Evolutionary conservation across 2,888 invertebrate genomes (phyloP).

Genomic region (Cerastoderma edule): DNA sequence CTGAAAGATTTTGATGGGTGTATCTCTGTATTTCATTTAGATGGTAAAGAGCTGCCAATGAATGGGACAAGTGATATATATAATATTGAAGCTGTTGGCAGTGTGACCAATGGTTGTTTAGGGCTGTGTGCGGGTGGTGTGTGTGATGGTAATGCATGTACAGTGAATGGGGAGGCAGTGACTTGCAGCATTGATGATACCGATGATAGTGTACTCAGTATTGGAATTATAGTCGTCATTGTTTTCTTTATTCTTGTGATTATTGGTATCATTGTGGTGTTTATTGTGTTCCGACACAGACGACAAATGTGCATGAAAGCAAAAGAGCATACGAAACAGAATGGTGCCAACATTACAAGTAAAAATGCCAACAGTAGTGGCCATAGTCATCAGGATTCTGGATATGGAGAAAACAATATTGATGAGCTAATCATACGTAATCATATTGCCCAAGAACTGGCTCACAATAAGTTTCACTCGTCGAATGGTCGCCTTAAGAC

Average conservation of each 20-base stretch:
- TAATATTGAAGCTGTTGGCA: conserved; percentile 70
- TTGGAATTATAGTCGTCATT: conserved; percentile 96
- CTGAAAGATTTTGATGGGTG: conserved; percentile 92
- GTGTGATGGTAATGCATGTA: conserved; percentile 66
- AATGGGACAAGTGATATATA: conserved; percentile 89
- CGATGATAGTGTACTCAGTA: conserved; percentile 93
- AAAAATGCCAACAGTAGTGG: conserved; percentile 64
- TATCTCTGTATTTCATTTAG: conserved; percentile 93
- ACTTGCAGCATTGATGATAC: conserved; percentile 85
- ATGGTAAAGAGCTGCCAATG: conserved; percentile 95
- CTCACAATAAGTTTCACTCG: conserved; percentile 87
- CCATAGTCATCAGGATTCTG: conserved; percentile 74
- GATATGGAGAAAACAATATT: conserved; percentile 71
- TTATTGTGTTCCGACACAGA: conserved; percentile 94
- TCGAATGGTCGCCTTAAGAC: conserved; percentile 91
- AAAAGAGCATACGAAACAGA: conserved; percentile 67
- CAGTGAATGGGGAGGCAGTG: conserved; percentile 64
- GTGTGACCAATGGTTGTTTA: conserved; percentile 67
- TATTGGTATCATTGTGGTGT: conserved; percentile 84
- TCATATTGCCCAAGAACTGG: conserved; percentile 92
- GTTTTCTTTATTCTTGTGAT: conserved; percentile 93
- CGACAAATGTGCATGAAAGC: conserved; percentile 86
- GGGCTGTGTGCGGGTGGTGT: conserved; percentile 68
- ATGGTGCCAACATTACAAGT: conserved; percentile 86
- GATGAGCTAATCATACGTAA: conserved; percentile 85